Evolutionary conservation across 2,888 invertebrate species (phyloP), one percentile per base, ranked within the genome.

Genomic region (Parnassius orleans): DNA sequence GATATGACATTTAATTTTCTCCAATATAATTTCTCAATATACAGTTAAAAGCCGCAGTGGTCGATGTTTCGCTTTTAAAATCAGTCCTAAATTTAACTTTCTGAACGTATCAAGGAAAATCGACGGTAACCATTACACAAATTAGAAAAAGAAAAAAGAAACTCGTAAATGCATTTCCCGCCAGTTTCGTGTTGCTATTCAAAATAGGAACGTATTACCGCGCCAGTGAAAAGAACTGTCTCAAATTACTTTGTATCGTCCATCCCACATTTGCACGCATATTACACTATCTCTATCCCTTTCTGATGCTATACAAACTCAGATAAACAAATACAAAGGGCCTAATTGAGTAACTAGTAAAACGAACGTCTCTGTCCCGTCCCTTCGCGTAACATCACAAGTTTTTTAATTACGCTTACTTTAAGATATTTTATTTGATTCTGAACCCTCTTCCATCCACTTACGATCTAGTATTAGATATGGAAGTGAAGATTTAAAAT

Each of bases 331-430:
- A 92, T 87, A 92, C 92, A 92, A 91, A 92, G 90, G 90, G 90
- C 90, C 92, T 92, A 92, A 92, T 92, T 92, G 92, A 92, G 91
- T 92, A 91, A 92, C 90, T 90, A 91, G 91, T 90, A 90, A 88
- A 91, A 87, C 87, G 90, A 87, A 87, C 88, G 85, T 84, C 84
- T 86, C 83, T 80, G 84, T 83, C 77, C 82, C 85, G 86, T 89
- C 90, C 90, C 90, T 90, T 83, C 83, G 81, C 76, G 72, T 79
- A 76, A 72, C 79, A 72, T 72, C 68, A 75, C 88, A 72, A 80
- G 63, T 63, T 74, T 80, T 19, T 71, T 24, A 15, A 41, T 46
- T 71, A 61, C 71, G 48, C 53, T 57, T 67, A 44, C 43, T 47
- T 65, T 70, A 71, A 53, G 2, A 7, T 33, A 57, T 65, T 42